Evolutionary conservation across 2,888 invertebrate species (phyloP).

Genomic region (Zygogramma bicolorata): DNA sequence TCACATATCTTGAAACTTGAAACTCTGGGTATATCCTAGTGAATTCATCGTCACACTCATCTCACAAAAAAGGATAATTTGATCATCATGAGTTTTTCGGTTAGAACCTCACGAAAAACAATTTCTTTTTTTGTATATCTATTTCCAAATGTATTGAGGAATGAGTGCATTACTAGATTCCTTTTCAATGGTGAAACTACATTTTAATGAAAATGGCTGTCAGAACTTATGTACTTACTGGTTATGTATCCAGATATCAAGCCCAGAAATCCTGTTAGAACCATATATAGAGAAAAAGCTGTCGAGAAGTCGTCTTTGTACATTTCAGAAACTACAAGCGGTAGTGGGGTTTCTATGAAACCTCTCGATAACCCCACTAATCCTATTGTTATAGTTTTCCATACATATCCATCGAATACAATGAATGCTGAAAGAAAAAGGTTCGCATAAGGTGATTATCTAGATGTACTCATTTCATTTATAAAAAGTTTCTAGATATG

Average conservation of each 20-base stretch:
- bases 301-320: constrained; percentile 78
- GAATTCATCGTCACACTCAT: no score
- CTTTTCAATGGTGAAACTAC: background rate
- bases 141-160: no score
- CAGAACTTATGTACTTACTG: constrained; percentile 70
- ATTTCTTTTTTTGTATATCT: no score
- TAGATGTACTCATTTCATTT: no score
- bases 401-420: constrained; percentile 70
- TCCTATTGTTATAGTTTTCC: constrained; percentile 72
- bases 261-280: constrained; percentile 77
- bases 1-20: no score
- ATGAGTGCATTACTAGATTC: background rate
- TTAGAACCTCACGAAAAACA: no score
- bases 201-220: no score
- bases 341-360: constrained; percentile 77
- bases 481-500: no score
- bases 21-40: no score
- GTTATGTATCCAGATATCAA: constrained; percentile 77
- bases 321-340: constrained; percentile 78
- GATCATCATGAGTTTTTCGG: no score
- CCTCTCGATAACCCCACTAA: constrained; percentile 77
- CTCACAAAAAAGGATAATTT: no score
- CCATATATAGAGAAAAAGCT: constrained; percentile 79
- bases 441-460: no score
- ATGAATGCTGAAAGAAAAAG: constrained; percentile 73